Evolutionary conservation across 1,140 invertebrate genomes (phyloP).

Genomic region (Hestina assimilis): DNA sequence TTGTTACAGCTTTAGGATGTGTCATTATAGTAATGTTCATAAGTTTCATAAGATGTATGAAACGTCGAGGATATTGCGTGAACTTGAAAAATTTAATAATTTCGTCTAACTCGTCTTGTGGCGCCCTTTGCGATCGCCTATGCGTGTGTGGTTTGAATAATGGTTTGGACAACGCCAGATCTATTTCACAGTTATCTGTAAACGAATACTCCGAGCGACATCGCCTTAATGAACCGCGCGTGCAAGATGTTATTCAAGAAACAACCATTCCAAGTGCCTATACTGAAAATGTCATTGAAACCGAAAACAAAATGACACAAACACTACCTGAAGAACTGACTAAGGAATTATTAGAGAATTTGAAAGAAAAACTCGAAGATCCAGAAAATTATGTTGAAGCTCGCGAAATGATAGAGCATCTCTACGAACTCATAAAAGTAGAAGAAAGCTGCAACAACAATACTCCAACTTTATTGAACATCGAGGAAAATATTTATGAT

Average conservation of each 20-base stretch:
- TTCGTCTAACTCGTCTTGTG: conserved; percentile 54
- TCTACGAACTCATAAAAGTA: conserved; percentile 88
- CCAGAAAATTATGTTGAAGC: conserved; percentile 86
- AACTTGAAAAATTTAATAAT: conserved; percentile 56
- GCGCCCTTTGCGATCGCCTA: conserved; percentile 47
- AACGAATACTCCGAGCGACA: conserved; percentile 82
- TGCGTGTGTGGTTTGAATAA: conserved; percentile 48
- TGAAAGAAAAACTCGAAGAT: conserved; percentile 84
- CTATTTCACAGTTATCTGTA: conserved; percentile 81
- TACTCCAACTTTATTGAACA: conserved; percentile 40
- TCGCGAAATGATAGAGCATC: conserved; percentile 86
- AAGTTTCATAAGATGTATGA: conserved; percentile 62
- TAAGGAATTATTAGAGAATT: conserved; percentile 83
- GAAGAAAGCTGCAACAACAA: conserved; percentile 85
- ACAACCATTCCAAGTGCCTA: conserved; percentile 45
- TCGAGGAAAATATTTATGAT: conserved; percentile 84
- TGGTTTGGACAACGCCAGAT: conserved; percentile 75
- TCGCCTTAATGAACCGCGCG: conserved; percentile 74
- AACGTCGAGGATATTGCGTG: conserved; percentile 50
- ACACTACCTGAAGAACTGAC: conserved; percentile 87
- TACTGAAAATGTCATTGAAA: conserved; percentile 72
- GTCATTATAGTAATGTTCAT: conserved; percentile 57
- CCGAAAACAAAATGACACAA: conserved; percentile 84
- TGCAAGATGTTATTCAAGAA: conserved; percentile 71
- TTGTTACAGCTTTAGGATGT: conserved; percentile 59